A percentile compares a stretch with the other conserved stretches of the same genome.
Conservation (phyloP, 2,113 vertebrate species). For the Microtus montanus region DNA sequence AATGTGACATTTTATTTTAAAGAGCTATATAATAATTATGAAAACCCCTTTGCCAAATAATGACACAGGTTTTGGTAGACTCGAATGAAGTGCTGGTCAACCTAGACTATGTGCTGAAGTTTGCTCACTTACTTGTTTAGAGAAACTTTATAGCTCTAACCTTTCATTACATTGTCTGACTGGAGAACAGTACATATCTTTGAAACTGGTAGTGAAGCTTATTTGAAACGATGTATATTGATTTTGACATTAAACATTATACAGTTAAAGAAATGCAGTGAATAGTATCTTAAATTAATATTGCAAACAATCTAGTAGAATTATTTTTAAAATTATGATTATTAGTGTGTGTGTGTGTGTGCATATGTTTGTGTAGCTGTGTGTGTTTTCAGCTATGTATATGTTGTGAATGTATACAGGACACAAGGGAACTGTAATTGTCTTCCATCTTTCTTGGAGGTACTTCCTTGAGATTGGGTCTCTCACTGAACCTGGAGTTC, state of each 20-base stretch:
- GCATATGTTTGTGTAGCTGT: not conserved
- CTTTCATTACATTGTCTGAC: not conserved
- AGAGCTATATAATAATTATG: not conserved
- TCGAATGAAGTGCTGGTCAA: fast-evolving
- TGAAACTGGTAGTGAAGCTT: not conserved
- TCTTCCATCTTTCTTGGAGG: not conserved
- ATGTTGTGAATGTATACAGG: too few relatives aligned
- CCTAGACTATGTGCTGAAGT: not conserved
- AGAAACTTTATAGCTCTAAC: not conserved
- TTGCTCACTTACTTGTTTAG: not conserved
- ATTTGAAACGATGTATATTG: not conserved
- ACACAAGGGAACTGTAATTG: not conserved
- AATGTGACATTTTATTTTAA: not conserved
- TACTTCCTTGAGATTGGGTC: not conserved
- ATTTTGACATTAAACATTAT: not conserved
- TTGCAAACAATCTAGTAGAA: not conserved
- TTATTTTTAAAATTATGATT: not conserved
- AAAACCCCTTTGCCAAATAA: not conserved
- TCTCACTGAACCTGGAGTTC: not conserved
- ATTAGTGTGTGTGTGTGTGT: not conserved
- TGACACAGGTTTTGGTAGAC: not conserved
- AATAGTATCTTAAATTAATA: not conserved
- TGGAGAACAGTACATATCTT: not conserved
- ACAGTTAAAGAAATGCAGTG: not conserved
- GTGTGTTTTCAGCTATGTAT: not conserved